Base-by-base conservation (phyloP, 2,113 vertebrate species). In the Lucifuga dentata region DNA sequence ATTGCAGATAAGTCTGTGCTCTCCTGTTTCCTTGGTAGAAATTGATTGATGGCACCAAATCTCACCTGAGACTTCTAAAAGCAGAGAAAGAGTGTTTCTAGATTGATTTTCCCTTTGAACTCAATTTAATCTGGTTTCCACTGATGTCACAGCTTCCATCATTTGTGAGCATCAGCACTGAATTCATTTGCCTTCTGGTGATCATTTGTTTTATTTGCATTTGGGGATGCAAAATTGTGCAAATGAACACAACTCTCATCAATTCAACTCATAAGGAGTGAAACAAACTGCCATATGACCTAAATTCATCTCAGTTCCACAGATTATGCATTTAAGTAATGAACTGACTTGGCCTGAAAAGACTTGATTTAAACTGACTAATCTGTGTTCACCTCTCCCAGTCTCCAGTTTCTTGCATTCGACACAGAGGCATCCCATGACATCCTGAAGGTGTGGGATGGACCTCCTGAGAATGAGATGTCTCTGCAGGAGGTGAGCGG, bases 341-440 rank as follows among this genome's bases (percentile, higher is more conserved):
- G 10, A 35, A 11, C 8, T 35, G 8, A n/a, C 13, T 5, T 40
- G 15, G 5, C 4, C 4, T 50, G 19, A 11, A 60, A 15, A 11
- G 8, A 29, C 11, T 36, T 55, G 38, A 60, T 23, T 52, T 8
- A 12, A 50, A 15, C 13, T 15, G 40, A 73, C n/a, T 5, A 0
- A 32, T 16, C 24, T 55, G 5, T 64, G 7, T 46, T 69, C 26
- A 24, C 20, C 60, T 68, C 43, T 57, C 32, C 36, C 91, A 99
- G 98, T 84, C 94, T 99, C 9, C 97, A 99, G 76, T 99, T 99
- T 89, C 93, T 99, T 80, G 96, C 97, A 13, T 99, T 99, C 24
- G 98, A 99, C 91, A 99, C 98, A 0, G 98, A 99, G 78, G 97
- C 98, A 2, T 99, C 97, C 19, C 98, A 99, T 53, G 98, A 99